Conservation (phyloP, 2,113 vertebrate genomes). For the Mesoclemmys tuberculata region DNA sequence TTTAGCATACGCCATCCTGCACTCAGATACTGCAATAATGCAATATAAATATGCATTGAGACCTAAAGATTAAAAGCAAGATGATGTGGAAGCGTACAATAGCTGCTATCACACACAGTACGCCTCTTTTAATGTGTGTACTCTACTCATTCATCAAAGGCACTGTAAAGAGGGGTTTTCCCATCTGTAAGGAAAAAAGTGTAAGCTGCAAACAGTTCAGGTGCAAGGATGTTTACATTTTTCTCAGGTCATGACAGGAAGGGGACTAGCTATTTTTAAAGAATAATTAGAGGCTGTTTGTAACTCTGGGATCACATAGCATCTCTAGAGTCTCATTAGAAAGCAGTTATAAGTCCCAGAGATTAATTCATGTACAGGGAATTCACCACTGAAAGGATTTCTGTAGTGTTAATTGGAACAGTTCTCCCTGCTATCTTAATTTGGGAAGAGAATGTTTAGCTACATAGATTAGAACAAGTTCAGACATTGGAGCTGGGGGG, state of each 20-base stretch:
- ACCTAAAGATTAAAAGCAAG: not conserved
- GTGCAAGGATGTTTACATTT: constrained; percentile 64
- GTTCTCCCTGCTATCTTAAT: not conserved
- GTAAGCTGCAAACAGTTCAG: constrained; percentile 45
- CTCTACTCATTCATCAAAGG: constrained; percentile 53
- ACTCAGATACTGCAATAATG: constrained; percentile 9
- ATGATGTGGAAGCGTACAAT: not conserved
- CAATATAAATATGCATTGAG: not conserved
- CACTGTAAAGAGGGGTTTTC: constrained; percentile 37
- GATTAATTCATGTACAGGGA: not conserved
- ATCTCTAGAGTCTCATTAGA: constrained; percentile 23
- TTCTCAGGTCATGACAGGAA: constrained; percentile 22
- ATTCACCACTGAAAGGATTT: constrained; percentile 29
- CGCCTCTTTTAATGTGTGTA: constrained; percentile 46
- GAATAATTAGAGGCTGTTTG: constrained; percentile 59
- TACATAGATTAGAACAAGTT: not conserved
- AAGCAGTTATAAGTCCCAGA: constrained; percentile 57
- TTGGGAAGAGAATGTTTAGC: not conserved
- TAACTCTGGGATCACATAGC: constrained; percentile 62
- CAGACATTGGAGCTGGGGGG: fast-evolving
- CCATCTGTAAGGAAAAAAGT: constrained; percentile 61
- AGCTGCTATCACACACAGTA: constrained; percentile 59
- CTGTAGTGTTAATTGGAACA: not conserved
- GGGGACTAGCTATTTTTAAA: constrained; percentile 52
- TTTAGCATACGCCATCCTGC: not conserved